Conservation (phyloP, 2,888 invertebrate species). For the Linyphia triangularis region DNA sequence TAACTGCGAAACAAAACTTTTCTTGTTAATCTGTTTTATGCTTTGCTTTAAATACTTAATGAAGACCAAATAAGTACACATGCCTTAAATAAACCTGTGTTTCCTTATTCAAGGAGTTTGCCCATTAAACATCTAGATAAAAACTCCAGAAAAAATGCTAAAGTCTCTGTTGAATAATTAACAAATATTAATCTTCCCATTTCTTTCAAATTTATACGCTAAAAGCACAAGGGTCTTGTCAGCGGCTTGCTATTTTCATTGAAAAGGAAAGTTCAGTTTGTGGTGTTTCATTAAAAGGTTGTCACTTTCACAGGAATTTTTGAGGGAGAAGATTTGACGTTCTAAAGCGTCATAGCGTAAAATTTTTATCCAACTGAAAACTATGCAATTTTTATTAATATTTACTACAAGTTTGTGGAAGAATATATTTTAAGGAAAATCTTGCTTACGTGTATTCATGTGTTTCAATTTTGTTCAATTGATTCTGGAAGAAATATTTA, state of each 20-base stretch:
- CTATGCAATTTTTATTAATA: not conserved
- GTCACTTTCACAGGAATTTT: conserved; percentile 1
- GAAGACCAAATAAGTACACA: too few relatives aligned
- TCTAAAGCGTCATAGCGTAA: too few relatives aligned
- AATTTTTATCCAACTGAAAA: not conserved
- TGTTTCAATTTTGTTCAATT: not conserved
- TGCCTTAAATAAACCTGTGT: too few relatives aligned
- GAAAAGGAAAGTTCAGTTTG: not conserved
- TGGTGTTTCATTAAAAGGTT: conserved; percentile 1
- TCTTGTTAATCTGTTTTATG: too few relatives aligned
- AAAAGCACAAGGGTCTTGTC: not conserved
- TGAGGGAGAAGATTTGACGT: too few relatives aligned
- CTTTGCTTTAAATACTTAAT: too few relatives aligned
- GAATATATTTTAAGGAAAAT: not conserved
- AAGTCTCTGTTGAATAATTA: conserved; percentile 13
- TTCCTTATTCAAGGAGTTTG: too few relatives aligned
- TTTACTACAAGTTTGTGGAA: not conserved
- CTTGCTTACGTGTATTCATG: not conserved
- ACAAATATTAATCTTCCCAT: conserved; percentile 19
- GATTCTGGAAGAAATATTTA: too few relatives aligned
- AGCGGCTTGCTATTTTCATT: not conserved
- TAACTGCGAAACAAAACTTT: too few relatives aligned
- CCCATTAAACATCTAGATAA: not conserved
- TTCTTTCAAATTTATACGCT: conserved; percentile 1
- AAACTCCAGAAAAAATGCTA: not conserved